Conservation (phyloP, 37 sponge, comb jelly and placozoan species). For the Aphrocallistes beatrix region DNA sequence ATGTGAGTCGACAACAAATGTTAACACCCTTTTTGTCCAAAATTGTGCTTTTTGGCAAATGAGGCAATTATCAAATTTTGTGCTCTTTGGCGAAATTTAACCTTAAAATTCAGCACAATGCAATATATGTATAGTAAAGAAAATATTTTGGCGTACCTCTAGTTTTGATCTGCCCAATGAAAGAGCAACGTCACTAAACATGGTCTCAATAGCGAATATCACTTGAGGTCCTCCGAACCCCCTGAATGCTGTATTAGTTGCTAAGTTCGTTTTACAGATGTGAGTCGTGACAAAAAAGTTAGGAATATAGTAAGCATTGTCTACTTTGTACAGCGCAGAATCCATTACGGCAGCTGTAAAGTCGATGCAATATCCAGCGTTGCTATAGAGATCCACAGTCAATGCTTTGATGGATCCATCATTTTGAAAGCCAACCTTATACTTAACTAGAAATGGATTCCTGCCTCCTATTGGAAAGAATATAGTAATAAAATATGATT, state of each 20-base stretch:
- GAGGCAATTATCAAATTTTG: too few relatives aligned
- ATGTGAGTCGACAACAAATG: too few relatives aligned
- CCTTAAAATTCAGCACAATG: too few relatives aligned
- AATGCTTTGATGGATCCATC: constrained; percentile 19
- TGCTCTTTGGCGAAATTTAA: too few relatives aligned
- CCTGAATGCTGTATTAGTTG: constrained; percentile 15
- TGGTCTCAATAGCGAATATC: neutral
- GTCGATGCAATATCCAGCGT: constrained; percentile 1
- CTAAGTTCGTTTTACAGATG: constrained; percentile 9
- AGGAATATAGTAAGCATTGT: constrained; percentile 15
- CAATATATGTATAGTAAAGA: too few relatives aligned
- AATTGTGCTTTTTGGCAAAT: too few relatives aligned
- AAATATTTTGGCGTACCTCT: too few relatives aligned
- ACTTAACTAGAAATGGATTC: constrained; percentile 54
- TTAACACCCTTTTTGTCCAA: too few relatives aligned
- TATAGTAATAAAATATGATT: too few relatives aligned
- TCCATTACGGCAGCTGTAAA: constrained; percentile 17
- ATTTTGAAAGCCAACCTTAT: constrained; percentile 34
- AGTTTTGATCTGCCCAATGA: too few relatives aligned
- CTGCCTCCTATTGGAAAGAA: constrained; percentile 31
- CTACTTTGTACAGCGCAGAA: neutral
- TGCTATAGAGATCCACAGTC: neutral
- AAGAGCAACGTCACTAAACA: constrained; percentile 35
- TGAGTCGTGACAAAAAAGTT: neutral
- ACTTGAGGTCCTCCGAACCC: constrained; percentile 23